These are phyloP conservation scores for Laspeyria flexula DNA, from an alignment of 2,888 invertebrate genomes.

Conservation along the genomic window DNA sequence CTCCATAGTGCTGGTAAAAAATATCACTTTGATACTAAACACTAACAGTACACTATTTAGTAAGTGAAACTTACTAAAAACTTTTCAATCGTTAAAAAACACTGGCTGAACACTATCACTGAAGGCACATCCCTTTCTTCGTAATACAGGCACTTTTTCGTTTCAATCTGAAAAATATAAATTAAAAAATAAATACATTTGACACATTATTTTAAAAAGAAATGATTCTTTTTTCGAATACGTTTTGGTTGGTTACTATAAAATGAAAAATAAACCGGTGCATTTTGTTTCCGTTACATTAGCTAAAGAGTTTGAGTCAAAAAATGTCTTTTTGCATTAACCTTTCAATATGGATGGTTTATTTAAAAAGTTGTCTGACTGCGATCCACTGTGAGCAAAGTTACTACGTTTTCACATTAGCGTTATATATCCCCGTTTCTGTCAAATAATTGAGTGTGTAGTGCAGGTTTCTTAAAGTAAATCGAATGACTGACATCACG, in stretches of 20 bases:
- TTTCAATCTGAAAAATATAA: slow-evolving; percentile 60
- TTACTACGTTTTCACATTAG: no score
- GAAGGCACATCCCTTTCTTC: slow-evolving; percentile 74
- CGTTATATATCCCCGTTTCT: no score
- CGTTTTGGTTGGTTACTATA: neutral
- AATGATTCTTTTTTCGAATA: neutral
- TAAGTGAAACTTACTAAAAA: slow-evolving; percentile 48
- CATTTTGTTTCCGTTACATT: neutral
- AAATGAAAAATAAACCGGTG: slow-evolving; percentile 3
- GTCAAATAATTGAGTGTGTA: no score
- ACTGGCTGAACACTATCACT: slow-evolving; percentile 66
- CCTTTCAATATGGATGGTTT: no score
- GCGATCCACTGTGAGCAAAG: no score
- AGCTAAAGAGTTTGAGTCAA: neutral
- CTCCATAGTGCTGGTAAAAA: slow-evolving; percentile 61
- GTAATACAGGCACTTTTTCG: slow-evolving; percentile 67
- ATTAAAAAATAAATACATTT: slow-evolving; percentile 4
- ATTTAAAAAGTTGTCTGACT: no score
- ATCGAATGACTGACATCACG: no score
- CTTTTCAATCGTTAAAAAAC: slow-evolving; percentile 46
- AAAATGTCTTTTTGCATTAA: no score
- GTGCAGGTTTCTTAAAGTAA: no score
- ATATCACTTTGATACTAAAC: slow-evolving; percentile 52
- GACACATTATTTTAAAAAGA: neutral
- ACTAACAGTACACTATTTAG: slow-evolving; percentile 50